Base-by-base conservation (phyloP, 2,113 vertebrate species). In the Perccottus glenii region DNA sequence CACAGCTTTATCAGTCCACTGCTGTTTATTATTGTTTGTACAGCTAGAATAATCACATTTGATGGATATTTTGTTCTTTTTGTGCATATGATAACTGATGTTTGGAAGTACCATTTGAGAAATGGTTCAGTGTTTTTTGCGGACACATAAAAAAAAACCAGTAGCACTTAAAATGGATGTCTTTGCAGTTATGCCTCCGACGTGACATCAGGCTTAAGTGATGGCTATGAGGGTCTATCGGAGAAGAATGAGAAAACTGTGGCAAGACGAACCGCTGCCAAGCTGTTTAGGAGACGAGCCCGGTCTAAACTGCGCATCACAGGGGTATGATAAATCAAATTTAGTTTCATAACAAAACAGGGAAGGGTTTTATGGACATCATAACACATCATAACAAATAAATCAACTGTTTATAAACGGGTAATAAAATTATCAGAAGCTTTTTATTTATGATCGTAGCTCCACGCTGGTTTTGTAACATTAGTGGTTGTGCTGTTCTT, bases 251-350 rank as follows among this genome's bases (percentile, higher is more conserved):
- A 77, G 14, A 94, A 93, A 52, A 74, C 92, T 8, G 90, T 85
- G 0, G 84, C 85, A 44, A 94, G 90, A 77, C 77, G 92, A n/a
- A 88, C 85, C 0, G 67, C 90, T 0, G 93, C 86, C 3, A 99
- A 94, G 84, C 93, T 94, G 56, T 93, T 94, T 82, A 88, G 95
- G 60, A 93, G 94, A 49, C 92, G 96, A 73, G 93, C 94, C 0
- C 92, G 96, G 5, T 96, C 96, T 0, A 89, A 95, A 53, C 94
- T 99, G 11, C 94, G 95, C 43, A 95, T 99, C 87, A 97, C 94
- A 9, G 96, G 94, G 48, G 97, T 99, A 94, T 85, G 88, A 35
- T 53, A 19, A 40, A 68, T 61, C 66, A 50, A 35, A 0, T 40
- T 57, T 38, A 15, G 11, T 51, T 57, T 63, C 7, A 50, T 69